Evolutionary conservation across 2,888 invertebrate species (phyloP).

Genomic region (Protonemura montana): DNA sequence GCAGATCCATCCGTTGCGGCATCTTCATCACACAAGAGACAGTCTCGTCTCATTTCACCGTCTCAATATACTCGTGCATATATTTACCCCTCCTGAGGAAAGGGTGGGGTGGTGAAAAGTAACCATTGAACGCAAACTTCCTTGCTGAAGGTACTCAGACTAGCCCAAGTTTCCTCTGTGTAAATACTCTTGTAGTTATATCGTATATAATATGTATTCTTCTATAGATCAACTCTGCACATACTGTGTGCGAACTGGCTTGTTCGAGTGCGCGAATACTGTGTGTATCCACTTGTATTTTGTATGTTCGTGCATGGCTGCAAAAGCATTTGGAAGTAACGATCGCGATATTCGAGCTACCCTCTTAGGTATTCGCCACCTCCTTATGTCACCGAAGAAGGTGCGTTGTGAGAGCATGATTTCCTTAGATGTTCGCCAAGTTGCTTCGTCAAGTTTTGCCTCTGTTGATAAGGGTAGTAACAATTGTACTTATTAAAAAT

Average conservation of each 20-base stretch:
- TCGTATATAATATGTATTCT: not conserved
- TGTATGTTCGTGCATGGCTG: slow-evolving; percentile 20
- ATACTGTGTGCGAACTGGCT: slow-evolving; percentile 18
- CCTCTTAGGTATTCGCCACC: not conserved
- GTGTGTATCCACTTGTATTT: slow-evolving; percentile 28
- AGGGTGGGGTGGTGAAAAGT: not conserved
- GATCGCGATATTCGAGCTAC: slow-evolving; percentile 1
- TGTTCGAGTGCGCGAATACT: slow-evolving; percentile 9
- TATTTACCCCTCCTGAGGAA: not conserved
- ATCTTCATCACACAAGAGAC: not conserved
- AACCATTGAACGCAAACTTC: not conserved
- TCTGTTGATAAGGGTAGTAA: not conserved
- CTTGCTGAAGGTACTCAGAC: not conserved
- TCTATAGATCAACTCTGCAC: too few species aligned
- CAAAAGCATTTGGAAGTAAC: slow-evolving; percentile 19
- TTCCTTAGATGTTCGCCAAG: not conserved
- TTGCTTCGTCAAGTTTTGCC: not conserved
- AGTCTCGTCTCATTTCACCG: not conserved
- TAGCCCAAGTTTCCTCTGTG: not conserved
- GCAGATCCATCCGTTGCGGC: not conserved
- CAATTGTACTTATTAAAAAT: not conserved
- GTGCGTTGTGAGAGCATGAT: not conserved
- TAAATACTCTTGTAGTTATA: not conserved
- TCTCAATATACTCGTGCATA: not conserved
- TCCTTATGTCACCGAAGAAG: not conserved